A percentile compares a stretch with the other conserved stretches of the same genome.
These are phyloP conservation scores for Pachycephala philippinensis DNA, from an alignment of 2,113 vertebrate genomes.

Conservation along the genomic window DNA sequence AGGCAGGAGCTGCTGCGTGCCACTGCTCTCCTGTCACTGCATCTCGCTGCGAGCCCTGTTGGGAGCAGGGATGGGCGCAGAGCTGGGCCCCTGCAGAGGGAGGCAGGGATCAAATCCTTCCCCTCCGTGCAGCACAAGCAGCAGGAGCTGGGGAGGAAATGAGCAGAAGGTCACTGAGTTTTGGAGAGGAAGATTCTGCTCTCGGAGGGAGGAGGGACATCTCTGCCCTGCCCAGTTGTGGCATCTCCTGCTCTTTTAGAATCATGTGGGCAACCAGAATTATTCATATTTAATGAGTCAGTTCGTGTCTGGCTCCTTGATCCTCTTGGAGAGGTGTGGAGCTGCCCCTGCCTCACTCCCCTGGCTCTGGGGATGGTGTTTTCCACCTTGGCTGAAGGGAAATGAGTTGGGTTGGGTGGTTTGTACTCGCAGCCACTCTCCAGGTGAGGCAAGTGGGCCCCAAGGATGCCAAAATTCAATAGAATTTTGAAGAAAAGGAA, in stretches of 20 bases:
- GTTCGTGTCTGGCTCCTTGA: not conserved
- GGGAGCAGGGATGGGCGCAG: not conserved
- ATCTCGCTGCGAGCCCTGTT: not conserved
- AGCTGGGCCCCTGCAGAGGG: not conserved
- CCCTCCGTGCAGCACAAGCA: not conserved
- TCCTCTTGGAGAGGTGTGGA: not conserved
- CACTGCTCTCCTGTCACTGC: not conserved
- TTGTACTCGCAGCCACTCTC: not conserved
- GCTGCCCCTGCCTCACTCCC: not conserved
- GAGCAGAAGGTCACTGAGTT: not conserved
- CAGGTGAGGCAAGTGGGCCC: not conserved
- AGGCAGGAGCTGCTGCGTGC: accelerated
- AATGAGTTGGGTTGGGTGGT: not conserved
- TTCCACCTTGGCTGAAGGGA: not conserved
- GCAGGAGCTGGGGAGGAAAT: not conserved
- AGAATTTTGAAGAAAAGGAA: not conserved
- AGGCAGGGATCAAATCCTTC: not conserved
- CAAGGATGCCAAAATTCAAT: not conserved
- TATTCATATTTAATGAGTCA: not conserved
- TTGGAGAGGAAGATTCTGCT: not conserved
- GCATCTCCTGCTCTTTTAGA: not conserved
- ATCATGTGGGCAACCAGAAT: not conserved
- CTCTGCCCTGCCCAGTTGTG: not conserved
- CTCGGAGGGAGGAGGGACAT: not conserved
- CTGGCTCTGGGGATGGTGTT: not conserved